Evolutionary conservation across 2,888 invertebrate species (phyloP).

Genomic region (Macroteleia sp.): DNA sequence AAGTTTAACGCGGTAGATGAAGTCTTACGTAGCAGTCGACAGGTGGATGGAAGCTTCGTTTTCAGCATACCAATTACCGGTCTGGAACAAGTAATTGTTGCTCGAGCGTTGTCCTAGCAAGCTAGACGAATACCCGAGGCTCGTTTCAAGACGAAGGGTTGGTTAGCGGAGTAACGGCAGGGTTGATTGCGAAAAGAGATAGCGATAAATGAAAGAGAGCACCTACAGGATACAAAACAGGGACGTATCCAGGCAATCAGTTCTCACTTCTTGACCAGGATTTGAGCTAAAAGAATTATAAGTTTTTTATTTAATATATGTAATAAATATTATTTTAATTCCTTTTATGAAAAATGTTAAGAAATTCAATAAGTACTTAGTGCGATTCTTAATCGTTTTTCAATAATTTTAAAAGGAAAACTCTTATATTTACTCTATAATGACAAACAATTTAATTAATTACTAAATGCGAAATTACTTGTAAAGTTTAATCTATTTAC

Average conservation of each 20-base stretch:
- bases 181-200: conserved; percentile 79
- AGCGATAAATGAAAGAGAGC: conserved; percentile 44
- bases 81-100: conserved; percentile 75
- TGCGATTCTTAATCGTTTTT: too few relatives aligned
- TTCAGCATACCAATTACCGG: conserved; percentile 75
- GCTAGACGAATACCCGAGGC: conserved; percentile 68
- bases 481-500: too few relatives aligned
- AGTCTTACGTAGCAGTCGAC: conserved; percentile 70
- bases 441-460: too few relatives aligned
- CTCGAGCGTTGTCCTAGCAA: conserved; percentile 70
- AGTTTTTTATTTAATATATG: too few relatives aligned
- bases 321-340: not conserved
- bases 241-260: conserved; percentile 21
- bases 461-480: too few relatives aligned
- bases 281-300: too few relatives aligned
- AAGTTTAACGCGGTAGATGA: conserved; percentile 66
- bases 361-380: too few relatives aligned
- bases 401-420: too few relatives aligned
- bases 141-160: conserved; percentile 48
- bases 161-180: conserved; percentile 71
- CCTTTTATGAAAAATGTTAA: too few relatives aligned
- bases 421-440: too few relatives aligned
- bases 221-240: conserved; percentile 33
- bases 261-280: too few relatives aligned
- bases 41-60: conserved; percentile 73